Base-by-base conservation (phyloP, 2,888 invertebrate genomes). In the Epirrhoe alternata region DNA sequence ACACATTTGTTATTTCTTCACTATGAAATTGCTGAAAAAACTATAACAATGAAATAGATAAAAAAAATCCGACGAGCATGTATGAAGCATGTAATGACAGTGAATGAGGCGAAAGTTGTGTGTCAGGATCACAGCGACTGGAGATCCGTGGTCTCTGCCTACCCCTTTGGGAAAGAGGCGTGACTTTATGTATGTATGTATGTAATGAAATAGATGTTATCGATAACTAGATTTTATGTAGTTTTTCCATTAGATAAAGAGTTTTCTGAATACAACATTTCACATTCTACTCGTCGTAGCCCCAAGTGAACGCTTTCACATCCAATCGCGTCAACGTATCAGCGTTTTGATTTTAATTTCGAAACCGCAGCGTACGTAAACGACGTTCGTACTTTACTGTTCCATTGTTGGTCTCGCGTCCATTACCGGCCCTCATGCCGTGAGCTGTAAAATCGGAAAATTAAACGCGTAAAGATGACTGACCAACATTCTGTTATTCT, bases 321-420 rank as follows among this genome's bases (percentile, higher is more conserved):
- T 70, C 61, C 59, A 68, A 66, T 68, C 71, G 69, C 63, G 64
- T 72, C 80, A 61, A 54, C 69, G 70, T 69, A 88, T 90, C 86
- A 85, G 83, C 80, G 81, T 83, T 82, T 81, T 80, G 84, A 92
- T 93, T 94, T 94, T 94, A 93, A 93, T 94, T 94, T 91, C 92
- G 87, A 90, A 92, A 93, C 93, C 94, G 88, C 92, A 92, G 83
- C 74, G 79, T 79, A 86, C 83, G 88, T 93, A 90, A 91, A 91
- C 86, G 87, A 86, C 81, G 84, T 86, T 84, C 82, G 85, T 84
- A 86, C 85, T 92, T 93, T 92, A 92, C 86, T 86, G 90, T 84
- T 84, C 91, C 88, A 93, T 93, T 93, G 92, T 92, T 84, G 82
- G 73, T 74, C 76, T 68, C 61, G 77, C 78, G 78, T 78, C 82